Base-by-base conservation (phyloP, 1,140 invertebrate species). In the Idris sp. region DNA sequence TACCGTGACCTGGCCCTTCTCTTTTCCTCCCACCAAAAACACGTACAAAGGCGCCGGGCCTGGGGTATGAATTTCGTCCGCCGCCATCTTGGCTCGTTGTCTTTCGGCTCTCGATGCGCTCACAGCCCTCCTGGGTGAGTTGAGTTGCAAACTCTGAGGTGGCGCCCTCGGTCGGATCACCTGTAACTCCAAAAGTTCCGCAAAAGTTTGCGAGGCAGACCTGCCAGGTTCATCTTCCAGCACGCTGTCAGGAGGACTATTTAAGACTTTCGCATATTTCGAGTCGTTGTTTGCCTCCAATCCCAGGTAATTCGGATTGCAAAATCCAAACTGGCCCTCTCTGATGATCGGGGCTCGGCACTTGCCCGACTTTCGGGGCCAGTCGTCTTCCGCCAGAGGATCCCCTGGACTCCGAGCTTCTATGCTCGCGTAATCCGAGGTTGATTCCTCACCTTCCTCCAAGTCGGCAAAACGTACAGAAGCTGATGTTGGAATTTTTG, bases 351-450 rank as follows among this genome's bases (percentile, higher is more conserved):
- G 84, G 16, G 31, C 82, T 14, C 53, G 76, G 56, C 61, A 76
- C 51, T 59, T 71, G 10, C 51, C 36, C 56, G 76, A 72, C 8
- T 79, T 80, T 74, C 88, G 73, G 62, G 89, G 74, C 91, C 90
- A 80, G 77, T 89, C 56, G 81, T 91, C 64, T 81, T 90, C 76
- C 84, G 83, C 79, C 81, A 88, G 80, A 4, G 86, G 86, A 68
- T 88, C 86, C 0, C 86, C 86, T 0, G 86, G 86, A 81, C 86
- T 88, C n/a, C 86, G 74, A 0, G 90, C 90, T 79, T 93, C 93
- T 25, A 93, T 93, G 74, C 92, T 93, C 15, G 92, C 92, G 77
- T 94, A 94, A 78, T 94, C 93, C 0, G 92, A 94, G 0, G 92
- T 94, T 0, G 92, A 92, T 67, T 93, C 92, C 15, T 90, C 90